These are phyloP conservation scores for Pollachius pollachius DNA, from an alignment of 2,113 vertebrate species.

Conservation along the genomic window DNA sequence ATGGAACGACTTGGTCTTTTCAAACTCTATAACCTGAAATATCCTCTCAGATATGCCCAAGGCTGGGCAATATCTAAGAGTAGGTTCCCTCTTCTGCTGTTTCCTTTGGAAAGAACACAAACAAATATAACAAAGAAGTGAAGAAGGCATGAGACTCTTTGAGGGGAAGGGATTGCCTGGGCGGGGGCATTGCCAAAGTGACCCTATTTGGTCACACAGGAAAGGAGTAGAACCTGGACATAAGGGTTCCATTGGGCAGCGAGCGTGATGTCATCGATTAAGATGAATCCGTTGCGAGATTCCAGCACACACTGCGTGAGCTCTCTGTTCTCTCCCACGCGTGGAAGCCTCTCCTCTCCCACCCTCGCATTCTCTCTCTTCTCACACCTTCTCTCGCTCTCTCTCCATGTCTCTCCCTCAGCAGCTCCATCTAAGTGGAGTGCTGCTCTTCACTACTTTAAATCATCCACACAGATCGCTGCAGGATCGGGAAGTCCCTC, in stretches of 20 bases:
- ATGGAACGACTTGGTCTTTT: too few relatives aligned
- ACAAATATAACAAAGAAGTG: too few relatives aligned
- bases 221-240: too few relatives aligned
- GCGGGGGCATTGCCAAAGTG: too few relatives aligned
- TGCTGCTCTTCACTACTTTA: background rate
- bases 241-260: background rate
- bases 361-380: background rate
- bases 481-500: background rate
- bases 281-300: background rate
- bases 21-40: too few relatives aligned
- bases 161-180: too few relatives aligned
- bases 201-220: too few relatives aligned
- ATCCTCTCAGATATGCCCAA: too few relatives aligned
- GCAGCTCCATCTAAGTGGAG: background rate
- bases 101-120: too few relatives aligned
- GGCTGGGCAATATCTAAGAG: too few relatives aligned
- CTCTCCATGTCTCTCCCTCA: background rate
- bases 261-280: background rate
- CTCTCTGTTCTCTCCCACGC: background rate
- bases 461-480: background rate
- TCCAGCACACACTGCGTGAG: background rate
- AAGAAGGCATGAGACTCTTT: too few relatives aligned
- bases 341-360: background rate
- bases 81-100: too few relatives aligned
- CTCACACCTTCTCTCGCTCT: background rate